A percentile compares a stretch with the other conserved stretches of the same genome.
Conservation (phyloP, 2,888 invertebrate species). For the Apodemia hepburni region DNA sequence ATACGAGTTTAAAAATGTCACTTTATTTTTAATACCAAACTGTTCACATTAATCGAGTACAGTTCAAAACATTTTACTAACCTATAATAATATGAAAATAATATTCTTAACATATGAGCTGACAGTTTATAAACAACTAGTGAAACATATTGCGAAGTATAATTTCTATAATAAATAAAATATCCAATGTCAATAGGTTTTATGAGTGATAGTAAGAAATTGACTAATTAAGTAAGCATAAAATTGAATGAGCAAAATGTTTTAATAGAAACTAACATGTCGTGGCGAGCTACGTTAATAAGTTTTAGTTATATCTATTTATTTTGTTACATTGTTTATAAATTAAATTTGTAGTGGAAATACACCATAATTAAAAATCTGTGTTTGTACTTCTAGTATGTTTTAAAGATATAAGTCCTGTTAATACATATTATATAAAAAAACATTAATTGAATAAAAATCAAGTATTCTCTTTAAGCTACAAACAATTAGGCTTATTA, state of each 20-base stretch:
- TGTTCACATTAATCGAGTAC: conserved; percentile 32
- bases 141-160: background rate
- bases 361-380: background rate
- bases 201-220: background rate
- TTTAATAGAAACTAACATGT: background rate
- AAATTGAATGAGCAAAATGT: background rate
- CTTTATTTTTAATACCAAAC: conserved; percentile 69
- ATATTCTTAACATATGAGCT: conserved; percentile 18
- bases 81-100: conserved; percentile 20
- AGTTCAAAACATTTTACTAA: conserved; percentile 17
- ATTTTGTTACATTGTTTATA: background rate
- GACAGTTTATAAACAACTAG: conserved; percentile 6
- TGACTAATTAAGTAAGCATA: background rate
- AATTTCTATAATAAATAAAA: conserved; percentile 7
- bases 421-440: too few relatives aligned
- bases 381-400: background rate
- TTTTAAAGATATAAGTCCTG: too few relatives aligned
- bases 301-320: background rate
- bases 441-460: too few relatives aligned
- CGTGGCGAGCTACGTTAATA: background rate
- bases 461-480: too few relatives aligned
- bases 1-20: conserved; percentile 57
- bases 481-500: too few relatives aligned
- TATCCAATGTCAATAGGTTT: background rate
- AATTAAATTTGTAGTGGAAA: background rate